Conservation (phyloP, 2,113 vertebrate species). For the Clarias gariepinus region DNA sequence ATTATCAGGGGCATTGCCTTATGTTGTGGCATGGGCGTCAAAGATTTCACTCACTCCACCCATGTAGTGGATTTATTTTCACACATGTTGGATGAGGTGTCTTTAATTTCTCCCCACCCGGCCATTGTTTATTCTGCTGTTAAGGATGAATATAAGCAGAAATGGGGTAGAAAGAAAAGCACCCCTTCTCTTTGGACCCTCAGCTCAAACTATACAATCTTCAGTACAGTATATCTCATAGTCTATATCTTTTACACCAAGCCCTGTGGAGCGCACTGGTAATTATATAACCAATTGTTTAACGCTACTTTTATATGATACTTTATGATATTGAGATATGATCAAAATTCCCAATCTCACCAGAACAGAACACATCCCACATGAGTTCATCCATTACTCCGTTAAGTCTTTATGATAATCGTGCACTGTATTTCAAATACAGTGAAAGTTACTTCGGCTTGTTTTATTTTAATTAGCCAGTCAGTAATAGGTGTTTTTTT, state of each 20-base stretch:
- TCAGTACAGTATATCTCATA: background rate
- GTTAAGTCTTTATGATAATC: background rate
- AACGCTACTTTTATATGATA: background rate
- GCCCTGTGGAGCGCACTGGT: constrained; percentile 14
- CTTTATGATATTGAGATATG: background rate
- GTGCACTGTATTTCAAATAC: background rate
- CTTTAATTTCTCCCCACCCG: constrained; percentile 74
- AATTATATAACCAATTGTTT: background rate
- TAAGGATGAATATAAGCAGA: constrained; percentile 73
- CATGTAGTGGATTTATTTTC: constrained; percentile 75
- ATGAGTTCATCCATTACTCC: background rate
- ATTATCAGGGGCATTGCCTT: constrained; percentile 60
- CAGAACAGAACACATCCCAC: background rate
- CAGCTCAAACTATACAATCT: constrained; percentile 24
- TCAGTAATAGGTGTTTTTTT: constrained; percentile 61
- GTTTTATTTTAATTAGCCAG: constrained; percentile 56
- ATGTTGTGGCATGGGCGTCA: constrained; percentile 59
- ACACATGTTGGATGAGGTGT: constrained; percentile 78
- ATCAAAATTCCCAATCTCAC: background rate
- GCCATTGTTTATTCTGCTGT: constrained; percentile 76
- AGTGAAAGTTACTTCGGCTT: background rate
- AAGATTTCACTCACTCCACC: constrained; percentile 74
- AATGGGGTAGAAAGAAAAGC: constrained; percentile 58
- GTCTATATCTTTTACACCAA: background rate
- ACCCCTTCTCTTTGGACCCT: constrained; percentile 55